Evolutionary conservation across 2,113 vertebrate genomes (phyloP), one percentile per base, ranked within the genome.

Genomic region (Tursiops truncatus): DNA sequence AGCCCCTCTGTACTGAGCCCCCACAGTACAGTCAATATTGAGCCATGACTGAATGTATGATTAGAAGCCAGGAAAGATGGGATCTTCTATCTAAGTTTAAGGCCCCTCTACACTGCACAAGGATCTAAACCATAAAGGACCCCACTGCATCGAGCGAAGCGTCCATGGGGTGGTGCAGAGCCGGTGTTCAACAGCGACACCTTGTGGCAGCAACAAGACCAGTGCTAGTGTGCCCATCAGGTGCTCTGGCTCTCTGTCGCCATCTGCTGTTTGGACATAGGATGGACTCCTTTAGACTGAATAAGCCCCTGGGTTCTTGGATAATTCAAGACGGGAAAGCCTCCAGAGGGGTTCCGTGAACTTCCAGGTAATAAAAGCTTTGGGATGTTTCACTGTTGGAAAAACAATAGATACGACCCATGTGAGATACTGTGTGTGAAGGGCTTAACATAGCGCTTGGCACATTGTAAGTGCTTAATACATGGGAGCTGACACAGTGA

Each of bases 191-290:
- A 65, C 80, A 91, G 86, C 3, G 17, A 28, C 84, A 33, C 84
- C 95, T n/a, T 11, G 67, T 23, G 73, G 82, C 44, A 15, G 15
- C 7, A 53, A 5, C 2, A 25, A 47, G 47, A 63, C 58, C 41
- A 0, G 13, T 0, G 8, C 79, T 31, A 1, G 12, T 0, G 23
- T 0, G 7, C 5, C 0, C 5, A 10, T 1, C 26, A 36, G 60
- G 13, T 0, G 5, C 36, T 36, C 17, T 4, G 1, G 6, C 18
- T 36, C 77, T 21, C 58, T 28, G 13, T 38, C 17, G 1, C 71
- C 44, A 36, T 62, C 65, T 56, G 73, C 58, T 81, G 82, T 38
- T 74, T 47, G 50, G 31, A 58, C 50, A 36, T 1, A 58, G 76
- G 31, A 67, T 28, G 26, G 62, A 12, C 18, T 26, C 12, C 85